Evolutionary conservation across 1,140 invertebrate species (phyloP).

Genomic region (Trichoplusia ni): DNA sequence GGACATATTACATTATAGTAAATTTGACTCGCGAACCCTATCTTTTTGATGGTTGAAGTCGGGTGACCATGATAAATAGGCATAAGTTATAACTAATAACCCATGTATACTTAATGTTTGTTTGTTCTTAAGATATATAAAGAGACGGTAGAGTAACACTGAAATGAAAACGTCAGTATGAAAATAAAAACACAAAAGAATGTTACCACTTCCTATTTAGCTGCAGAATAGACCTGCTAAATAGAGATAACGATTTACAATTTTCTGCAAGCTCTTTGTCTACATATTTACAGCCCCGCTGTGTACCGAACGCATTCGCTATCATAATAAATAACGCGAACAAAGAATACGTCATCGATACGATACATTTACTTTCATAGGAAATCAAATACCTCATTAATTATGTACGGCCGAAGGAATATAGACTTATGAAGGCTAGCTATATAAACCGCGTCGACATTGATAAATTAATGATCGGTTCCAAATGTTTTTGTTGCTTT

Average conservation of each 20-base stretch:
- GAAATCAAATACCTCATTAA: conserved; percentile 48
- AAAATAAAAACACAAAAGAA: too few species aligned
- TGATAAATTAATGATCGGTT: conserved; percentile 39
- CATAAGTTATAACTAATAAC: too few species aligned
- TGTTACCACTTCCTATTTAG: neutral
- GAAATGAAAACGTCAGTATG: too few species aligned
- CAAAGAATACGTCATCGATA: conserved; percentile 14
- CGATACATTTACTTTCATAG: conserved; percentile 45
- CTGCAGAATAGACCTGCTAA: neutral
- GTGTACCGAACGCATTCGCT: neutral
- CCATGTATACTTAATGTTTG: too few species aligned
- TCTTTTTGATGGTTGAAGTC: too few species aligned
- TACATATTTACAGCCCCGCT: neutral
- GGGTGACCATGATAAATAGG: too few species aligned
- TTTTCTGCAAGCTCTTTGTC: neutral
- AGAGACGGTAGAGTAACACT: too few species aligned
- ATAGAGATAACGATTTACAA: neutral
- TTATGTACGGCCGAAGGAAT: conserved; percentile 38
- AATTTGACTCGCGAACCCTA: too few species aligned
- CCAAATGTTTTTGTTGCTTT: conserved; percentile 10
- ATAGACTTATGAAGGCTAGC: conserved; percentile 33
- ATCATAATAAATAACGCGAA: conserved; percentile 34
- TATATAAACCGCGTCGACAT: conserved; percentile 33
- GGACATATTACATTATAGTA: too few species aligned
- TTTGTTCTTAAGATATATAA: too few species aligned